phyloP scores from a whole-genome alignment of 1,140 invertebrate genomes.

The Steinernema khuongi region DNA sequence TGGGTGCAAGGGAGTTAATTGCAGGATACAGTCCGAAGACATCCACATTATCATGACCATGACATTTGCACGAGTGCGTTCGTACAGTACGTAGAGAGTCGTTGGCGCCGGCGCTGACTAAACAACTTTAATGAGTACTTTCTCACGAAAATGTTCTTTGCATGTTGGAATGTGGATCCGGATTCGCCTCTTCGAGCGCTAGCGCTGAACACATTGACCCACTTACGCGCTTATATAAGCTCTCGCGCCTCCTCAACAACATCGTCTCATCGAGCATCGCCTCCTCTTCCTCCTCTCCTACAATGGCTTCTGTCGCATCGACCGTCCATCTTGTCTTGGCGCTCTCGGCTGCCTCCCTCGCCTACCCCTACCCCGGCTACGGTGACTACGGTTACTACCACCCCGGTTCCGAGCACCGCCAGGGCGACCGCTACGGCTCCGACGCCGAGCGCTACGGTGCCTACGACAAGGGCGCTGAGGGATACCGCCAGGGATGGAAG shows the following conservation, averaged over 20 bases:
- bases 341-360: not conserved
- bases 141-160: not conserved
- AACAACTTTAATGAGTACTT: no score
- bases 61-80: no score
- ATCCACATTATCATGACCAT: no score
- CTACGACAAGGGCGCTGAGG: constrained; percentile 16
- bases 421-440: constrained; percentile 11
- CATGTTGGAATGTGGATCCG: constrained; percentile 2
- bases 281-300: constrained; percentile 8
- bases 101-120: no score
- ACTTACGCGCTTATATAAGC: constrained; percentile 13
- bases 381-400: constrained; percentile 15
- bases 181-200: not conserved
- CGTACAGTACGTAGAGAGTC: no score
- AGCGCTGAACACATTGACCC: constrained; percentile 9
- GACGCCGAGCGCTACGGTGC: not conserved
- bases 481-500: constrained; percentile 16
- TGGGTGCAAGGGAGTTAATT: no score
- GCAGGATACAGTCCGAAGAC: no score
- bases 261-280: not conserved
- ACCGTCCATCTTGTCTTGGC: not conserved
- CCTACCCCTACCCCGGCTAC: constrained; percentile 11
- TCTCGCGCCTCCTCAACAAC: not conserved
- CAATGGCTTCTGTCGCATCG: constrained; percentile 21
- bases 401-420: not conserved